Evolutionary conservation across 2,888 invertebrate genomes (phyloP).

Genomic region (Scaeva pyrastri): DNA sequence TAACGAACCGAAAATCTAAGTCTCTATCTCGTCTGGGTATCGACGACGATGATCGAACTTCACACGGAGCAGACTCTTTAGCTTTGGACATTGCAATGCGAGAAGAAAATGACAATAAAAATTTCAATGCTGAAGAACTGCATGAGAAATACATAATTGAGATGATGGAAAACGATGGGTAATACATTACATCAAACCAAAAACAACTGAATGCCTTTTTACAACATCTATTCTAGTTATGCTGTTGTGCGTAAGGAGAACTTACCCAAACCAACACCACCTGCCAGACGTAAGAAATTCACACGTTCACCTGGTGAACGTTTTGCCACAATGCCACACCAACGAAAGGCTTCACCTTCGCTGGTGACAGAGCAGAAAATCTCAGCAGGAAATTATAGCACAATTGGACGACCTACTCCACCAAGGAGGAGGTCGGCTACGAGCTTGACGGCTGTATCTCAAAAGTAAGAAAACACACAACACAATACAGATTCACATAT

Average conservation of each 20-base stretch:
- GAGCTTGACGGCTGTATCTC: slow-evolving; percentile 84
- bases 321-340: slow-evolving; percentile 89
- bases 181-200: slow-evolving; percentile 41
- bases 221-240: slow-evolving; percentile 86
- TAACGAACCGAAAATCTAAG: slow-evolving; percentile 85
- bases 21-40: slow-evolving; percentile 85
- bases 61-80: slow-evolving; percentile 89
- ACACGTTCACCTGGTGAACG: slow-evolving; percentile 86
- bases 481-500: slow-evolving; percentile 61
- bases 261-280: slow-evolving; percentile 87
- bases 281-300: slow-evolving; percentile 86
- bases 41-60: slow-evolving; percentile 89
- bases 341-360: slow-evolving; percentile 81
- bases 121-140: slow-evolving; percentile 71
- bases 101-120: slow-evolving; percentile 76
- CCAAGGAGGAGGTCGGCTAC: slow-evolving; percentile 87
- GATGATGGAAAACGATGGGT: slow-evolving; percentile 84
- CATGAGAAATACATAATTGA: slow-evolving; percentile 82
- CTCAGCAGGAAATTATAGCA: slow-evolving; percentile 87
- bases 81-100: slow-evolving; percentile 83
- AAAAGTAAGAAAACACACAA: slow-evolving; percentile 78
- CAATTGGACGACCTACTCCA: slow-evolving; percentile 84
- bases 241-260: slow-evolving; percentile 90
- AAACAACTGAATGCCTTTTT: neutral
- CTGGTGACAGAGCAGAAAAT: slow-evolving; percentile 86